These are phyloP conservation scores for Antennarius striatus DNA, from an alignment of 2,113 vertebrate species.

Conservation along the genomic window DNA sequence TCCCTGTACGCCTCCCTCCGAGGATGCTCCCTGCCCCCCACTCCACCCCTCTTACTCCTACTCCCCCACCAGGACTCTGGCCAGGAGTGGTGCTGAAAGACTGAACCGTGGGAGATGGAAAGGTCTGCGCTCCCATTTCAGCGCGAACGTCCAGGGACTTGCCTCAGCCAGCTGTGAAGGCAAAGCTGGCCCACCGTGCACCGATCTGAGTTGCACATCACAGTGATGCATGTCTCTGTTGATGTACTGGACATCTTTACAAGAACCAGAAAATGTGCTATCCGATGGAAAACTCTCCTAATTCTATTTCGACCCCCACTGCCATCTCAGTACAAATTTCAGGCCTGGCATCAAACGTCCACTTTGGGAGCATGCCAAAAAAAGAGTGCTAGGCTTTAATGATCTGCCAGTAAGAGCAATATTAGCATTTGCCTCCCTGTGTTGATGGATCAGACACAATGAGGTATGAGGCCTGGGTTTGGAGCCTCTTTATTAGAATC, in stretches of 20 bases:
- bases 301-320: slow-evolving; percentile 75
- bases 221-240: slow-evolving; percentile 81
- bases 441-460: slow-evolving; percentile 48
- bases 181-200: slow-evolving; percentile 66
- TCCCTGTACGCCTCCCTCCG: slow-evolving; percentile 39
- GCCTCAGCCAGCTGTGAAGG: slow-evolving; percentile 31
- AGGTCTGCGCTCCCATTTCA: slow-evolving; percentile 56
- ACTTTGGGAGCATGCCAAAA: slow-evolving; percentile 59
- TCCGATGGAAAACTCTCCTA: slow-evolving; percentile 84
- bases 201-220: slow-evolving; percentile 74
- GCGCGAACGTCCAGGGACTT: slow-evolving; percentile 50
- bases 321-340: slow-evolving; percentile 33
- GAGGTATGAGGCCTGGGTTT: slow-evolving; percentile 44
- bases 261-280: slow-evolving; percentile 90
- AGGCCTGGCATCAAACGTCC: slow-evolving; percentile 66
- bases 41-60: slow-evolving; percentile 29
- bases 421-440: slow-evolving; percentile 59
- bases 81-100: slow-evolving; percentile 81
- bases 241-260: slow-evolving; percentile 82
- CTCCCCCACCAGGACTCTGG: slow-evolving; percentile 51
- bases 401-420: slow-evolving; percentile 61
- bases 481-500: slow-evolving; percentile 30
- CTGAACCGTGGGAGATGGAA: slow-evolving; percentile 67
- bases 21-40: slow-evolving; percentile 34
- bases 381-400: slow-evolving; percentile 64